A percentile compares a stretch with the other conserved stretches of the same genome.
phyloP scores from a whole-genome alignment of 2,888 invertebrate species.

The Drosophila crucigera region DNA sequence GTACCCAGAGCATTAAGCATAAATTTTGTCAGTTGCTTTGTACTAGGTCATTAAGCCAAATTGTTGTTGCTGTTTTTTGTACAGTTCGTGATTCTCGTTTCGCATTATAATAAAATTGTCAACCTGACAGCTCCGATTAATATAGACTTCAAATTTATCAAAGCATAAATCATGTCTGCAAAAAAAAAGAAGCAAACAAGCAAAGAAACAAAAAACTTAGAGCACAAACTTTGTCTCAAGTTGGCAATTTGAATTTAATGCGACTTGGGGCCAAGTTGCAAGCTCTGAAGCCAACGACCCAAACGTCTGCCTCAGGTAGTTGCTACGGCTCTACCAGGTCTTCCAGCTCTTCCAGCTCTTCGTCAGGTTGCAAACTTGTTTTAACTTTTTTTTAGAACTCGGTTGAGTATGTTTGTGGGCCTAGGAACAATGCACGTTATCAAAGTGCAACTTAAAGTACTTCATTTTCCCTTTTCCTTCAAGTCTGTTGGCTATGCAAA shows the following conservation, averaged over 20 bases:
- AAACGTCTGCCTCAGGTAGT: slow-evolving; percentile 19
- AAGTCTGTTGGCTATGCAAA: slow-evolving; percentile 63
- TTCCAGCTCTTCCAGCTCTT: neutral
- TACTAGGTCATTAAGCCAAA: slow-evolving; percentile 59
- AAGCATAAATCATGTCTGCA: slow-evolving; percentile 61
- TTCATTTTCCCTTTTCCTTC: slow-evolving; percentile 47
- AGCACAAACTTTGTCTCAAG: slow-evolving; percentile 52
- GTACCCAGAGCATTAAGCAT: slow-evolving; percentile 44
- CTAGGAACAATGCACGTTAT: slow-evolving; percentile 70
- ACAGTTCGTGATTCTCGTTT: slow-evolving; percentile 46
- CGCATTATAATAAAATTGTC: slow-evolving; percentile 75
- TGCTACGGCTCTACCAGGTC: slow-evolving; percentile 10
- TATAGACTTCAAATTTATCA: slow-evolving; percentile 69
- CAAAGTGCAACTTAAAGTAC: slow-evolving; percentile 51
- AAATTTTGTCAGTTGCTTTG: slow-evolving; percentile 54
- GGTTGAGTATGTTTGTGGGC: slow-evolving; percentile 20
- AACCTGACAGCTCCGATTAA: slow-evolving; percentile 78
- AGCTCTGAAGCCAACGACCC: slow-evolving; percentile 57
- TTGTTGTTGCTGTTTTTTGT: slow-evolving; percentile 47
- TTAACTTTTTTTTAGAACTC: slow-evolving; percentile 56
- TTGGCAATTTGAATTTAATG: slow-evolving; percentile 43
- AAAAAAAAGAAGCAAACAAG: neutral
- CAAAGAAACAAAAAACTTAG: slow-evolving; percentile 55
- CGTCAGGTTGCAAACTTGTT: slow-evolving; percentile 58
- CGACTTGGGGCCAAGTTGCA: slow-evolving; percentile 27